Conservation (phyloP, 2,113 vertebrate species). For the Amblyornis subalaris region DNA sequence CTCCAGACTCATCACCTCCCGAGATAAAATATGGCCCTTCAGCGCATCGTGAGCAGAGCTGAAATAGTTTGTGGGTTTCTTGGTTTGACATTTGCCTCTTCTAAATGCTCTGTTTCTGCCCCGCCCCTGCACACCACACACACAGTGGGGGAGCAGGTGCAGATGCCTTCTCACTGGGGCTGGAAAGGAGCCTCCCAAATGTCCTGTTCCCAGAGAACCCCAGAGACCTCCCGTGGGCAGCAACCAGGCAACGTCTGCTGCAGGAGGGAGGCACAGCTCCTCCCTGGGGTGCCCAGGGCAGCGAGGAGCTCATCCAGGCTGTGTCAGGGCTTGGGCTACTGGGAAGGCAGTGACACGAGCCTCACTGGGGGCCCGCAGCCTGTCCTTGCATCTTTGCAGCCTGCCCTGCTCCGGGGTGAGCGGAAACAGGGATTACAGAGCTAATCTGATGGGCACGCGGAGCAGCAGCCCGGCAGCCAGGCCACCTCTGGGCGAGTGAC, state of each 20-base stretch:
- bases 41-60: rapidly evolving
- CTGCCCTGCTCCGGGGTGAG: background rate
- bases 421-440: background rate
- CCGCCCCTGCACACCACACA: background rate
- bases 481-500: background rate
- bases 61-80: background rate
- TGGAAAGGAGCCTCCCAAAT: background rate
- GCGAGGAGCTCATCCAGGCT: background rate
- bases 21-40: rapidly evolving
- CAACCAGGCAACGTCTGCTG: background rate
- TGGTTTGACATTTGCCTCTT: background rate
- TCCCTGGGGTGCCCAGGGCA: background rate
- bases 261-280: background rate
- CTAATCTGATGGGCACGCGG: slow-evolving; percentile 3
- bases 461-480: background rate
- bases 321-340: background rate
- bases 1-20: background rate
- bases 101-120: background rate
- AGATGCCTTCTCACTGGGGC: background rate
- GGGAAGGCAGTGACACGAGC: rapidly evolving
- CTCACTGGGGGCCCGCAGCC: rapidly evolving
- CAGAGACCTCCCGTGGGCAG: background rate
- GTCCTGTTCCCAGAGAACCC: rapidly evolving
- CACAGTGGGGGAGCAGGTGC: background rate
- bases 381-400: background rate